Base-by-base conservation (phyloP, 1,140 invertebrate genomes). In the Drosophila pandora region DNA sequence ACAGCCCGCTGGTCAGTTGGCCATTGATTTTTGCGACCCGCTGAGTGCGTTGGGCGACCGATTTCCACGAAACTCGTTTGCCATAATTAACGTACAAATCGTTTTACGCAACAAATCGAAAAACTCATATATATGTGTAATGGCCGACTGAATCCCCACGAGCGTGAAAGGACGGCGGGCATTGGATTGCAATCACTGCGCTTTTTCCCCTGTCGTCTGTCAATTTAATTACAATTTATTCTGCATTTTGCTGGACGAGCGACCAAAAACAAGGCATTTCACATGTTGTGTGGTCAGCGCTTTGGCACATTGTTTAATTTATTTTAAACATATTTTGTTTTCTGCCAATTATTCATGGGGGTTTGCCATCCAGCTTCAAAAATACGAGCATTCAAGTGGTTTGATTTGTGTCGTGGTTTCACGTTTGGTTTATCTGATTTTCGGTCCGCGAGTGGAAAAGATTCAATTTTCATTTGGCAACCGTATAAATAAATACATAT, bases 201-300 rank as follows among this genome's bases (percentile, higher is more conserved):
- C 25, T 65, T 69, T 57, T 25, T 34, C 43, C 43, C 65, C 58
- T 61, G 70, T 54, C 54, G 75, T 49, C 65, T 83, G 79, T 82
- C 79, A 82, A 82, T 82, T 82, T 82, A 82, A 82, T 82, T 82
- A 82, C 75, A 83, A 82, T 83, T 83, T 82, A 74, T 79, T 79
- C 72, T 67, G 79, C 74, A 74, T 61, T 83, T 74, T 69, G 52
- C 53, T 37, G 37, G 41, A 22, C 59, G 47, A 43, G 34, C 43
- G 25, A 56, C 41, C 41, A 43, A 21, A 13, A 43, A 43, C 70
- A 56, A 45, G 45, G 72, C 68, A 74, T 68, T 63, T 60, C 50
- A 59, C 62, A 64, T 83, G 79, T 73, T 47, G 50, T 82, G 79
- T n/a, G 79, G 75, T 83, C 74, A 13, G 53, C 54, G 62, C 70